These are phyloP conservation scores for Parazoanthus swiftii DNA, from an alignment of 92 coral and sea anemone species.

Conservation along the genomic window DNA sequence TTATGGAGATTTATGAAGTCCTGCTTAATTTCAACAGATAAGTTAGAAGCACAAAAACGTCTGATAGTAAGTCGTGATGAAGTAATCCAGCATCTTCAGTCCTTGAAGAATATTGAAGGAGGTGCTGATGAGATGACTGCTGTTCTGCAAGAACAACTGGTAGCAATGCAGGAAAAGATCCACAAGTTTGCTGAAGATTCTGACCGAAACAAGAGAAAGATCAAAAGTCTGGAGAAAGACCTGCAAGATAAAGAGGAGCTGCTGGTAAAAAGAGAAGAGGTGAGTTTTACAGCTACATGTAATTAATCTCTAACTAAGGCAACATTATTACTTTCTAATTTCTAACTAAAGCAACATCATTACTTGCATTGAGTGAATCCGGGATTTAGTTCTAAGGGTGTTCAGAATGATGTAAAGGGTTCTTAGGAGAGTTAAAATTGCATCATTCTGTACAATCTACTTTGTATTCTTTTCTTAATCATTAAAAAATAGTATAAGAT, in stretches of 20 bases:
- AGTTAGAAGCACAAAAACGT: conserved; percentile 89
- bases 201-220: conserved; percentile 69
- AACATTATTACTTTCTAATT: too few relatives aligned
- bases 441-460: too few relatives aligned
- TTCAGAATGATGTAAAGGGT: too few relatives aligned
- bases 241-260: conserved; percentile 75
- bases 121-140: conserved; percentile 85
- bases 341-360: too few relatives aligned
- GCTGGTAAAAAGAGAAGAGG: conserved; percentile 81
- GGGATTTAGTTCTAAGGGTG: too few relatives aligned
- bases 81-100: conserved; percentile 86
- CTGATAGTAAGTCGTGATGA: conserved; percentile 87
- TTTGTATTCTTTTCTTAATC: too few relatives aligned
- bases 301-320: too few relatives aligned
- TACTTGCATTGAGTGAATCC: too few relatives aligned
- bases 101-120: conserved; percentile 91
- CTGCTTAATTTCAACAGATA: conserved; percentile 48
- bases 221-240: conserved; percentile 65
- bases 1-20: too few relatives aligned
- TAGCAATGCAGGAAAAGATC: conserved; percentile 76
- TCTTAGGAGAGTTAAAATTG: background rate
- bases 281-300: conserved; percentile 23
- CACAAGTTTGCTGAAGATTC: conserved; percentile 89
- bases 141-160: conserved; percentile 78
- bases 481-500: too few relatives aligned